Conservation (phyloP, 2,113 vertebrate species). For the Misgurnus anguillicaudatus region DNA sequence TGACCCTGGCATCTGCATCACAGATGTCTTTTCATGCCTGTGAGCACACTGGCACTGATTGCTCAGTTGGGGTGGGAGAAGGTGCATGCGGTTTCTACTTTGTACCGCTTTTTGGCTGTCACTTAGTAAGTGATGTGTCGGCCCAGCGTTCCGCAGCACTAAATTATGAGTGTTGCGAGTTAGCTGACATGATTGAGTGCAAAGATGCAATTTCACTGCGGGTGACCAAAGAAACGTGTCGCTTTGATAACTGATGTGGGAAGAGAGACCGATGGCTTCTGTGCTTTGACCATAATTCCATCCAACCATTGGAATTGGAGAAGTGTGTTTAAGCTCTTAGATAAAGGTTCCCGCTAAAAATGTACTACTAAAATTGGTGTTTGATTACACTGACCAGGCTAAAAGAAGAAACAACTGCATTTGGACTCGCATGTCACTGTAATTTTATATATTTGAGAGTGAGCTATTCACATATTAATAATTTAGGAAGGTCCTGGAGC, state of each 20-base stretch:
- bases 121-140: constrained; percentile 30
- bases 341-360: constrained; percentile 6
- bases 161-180: constrained; percentile 48
- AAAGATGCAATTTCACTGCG: constrained; percentile 51
- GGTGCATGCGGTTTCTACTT: constrained; percentile 14
- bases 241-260: background rate
- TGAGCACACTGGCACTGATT: constrained; percentile 27
- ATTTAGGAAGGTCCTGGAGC: constrained; percentile 67
- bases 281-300: constrained; percentile 11
- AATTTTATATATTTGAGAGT: constrained; percentile 64
- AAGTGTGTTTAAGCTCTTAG: constrained; percentile 1
- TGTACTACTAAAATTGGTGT: background rate
- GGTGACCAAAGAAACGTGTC: constrained; percentile 13
- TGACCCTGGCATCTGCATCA: constrained; percentile 33
- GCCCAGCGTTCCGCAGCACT: constrained; percentile 13
- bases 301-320: background rate
- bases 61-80: background rate
- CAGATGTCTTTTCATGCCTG: constrained; percentile 6
- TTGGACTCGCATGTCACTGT: constrained; percentile 50
- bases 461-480: constrained; percentile 67
- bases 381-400: background rate
- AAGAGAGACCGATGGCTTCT: background rate
- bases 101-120: background rate
- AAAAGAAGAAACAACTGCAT: constrained; percentile 57
- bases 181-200: constrained; percentile 42